Base-by-base conservation (phyloP, 2,113 vertebrate species). In the Oreochromis tanganicae region DNA sequence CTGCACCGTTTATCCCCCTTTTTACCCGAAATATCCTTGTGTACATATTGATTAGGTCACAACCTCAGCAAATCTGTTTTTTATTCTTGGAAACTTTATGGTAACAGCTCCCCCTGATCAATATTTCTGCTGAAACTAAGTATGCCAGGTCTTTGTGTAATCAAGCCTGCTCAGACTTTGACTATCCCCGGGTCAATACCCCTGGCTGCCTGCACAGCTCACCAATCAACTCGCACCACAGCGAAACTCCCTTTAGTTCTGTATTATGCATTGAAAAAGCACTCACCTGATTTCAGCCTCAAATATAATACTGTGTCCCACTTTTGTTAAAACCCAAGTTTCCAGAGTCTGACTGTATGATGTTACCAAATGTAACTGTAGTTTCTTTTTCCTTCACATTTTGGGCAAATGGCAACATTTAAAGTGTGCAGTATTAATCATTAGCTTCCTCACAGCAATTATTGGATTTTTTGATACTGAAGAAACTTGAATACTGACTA, bases 111-210 rank as follows among this genome's bases (percentile, higher is more conserved):
- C n/a, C 56, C 10, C 56, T 34, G 81, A 88, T 95, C 90, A 87
- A 91, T 91, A 92, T 34, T 94, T 94, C 84, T 71, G 80, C 56
- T 86, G 92, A 92, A 95, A 87, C 75, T 24, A 63, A 63, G 79
- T 79, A 83, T 87, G 21, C n/a, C 12, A 82, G 66, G 84, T 88
- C 81, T 92, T 85, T 94, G 91, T 87, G 88, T 90, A 95, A 93
- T 89, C 78, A 91, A 86, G 84, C 54, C 66, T 56, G 66, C 56
- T 92, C 84, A 80, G 90, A 90, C 90, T 95, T 94, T 93, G 94
- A 94, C 91, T 92, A 84, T 86, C 88, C 36, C 32, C 75, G 75
- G 95, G 94, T 96, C 94, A 96, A 81, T 94, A 78, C 88, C 95
- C 95, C 66, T 41, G 63, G 63, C 87, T 86, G 82, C 79, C 84